Percentiles rank a stretch among this genome's conserved stretches.
phyloP scores from a whole-genome alignment of 2,888 invertebrate genomes.

The Notodonta dromedarius region DNA sequence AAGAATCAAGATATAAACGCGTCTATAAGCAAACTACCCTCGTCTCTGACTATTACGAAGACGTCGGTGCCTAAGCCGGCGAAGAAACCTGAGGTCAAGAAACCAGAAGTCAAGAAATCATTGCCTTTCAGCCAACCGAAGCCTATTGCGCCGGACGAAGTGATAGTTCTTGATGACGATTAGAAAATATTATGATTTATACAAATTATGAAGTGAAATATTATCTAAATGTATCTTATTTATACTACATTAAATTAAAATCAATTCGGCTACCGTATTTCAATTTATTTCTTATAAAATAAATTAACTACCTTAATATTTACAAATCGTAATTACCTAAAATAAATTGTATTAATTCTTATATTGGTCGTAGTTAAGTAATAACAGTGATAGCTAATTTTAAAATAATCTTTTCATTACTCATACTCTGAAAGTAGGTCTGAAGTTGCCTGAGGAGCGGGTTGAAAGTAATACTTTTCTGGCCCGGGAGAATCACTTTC shows the following conservation, averaged over 20 bases:
- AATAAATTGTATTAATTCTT: constrained; percentile 5
- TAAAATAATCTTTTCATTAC: neutral
- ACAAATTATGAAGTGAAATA: neutral
- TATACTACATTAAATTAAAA: constrained; percentile 28
- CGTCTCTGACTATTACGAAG: constrained; percentile 81
- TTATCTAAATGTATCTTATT: constrained; percentile 10
- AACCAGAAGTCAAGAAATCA: constrained; percentile 64
- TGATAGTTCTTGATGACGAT: constrained; percentile 79
- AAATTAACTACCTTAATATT: constrained; percentile 37
- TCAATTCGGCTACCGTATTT: constrained; percentile 24
- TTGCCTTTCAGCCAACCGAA: constrained; percentile 61
- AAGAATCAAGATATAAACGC: constrained; percentile 63
- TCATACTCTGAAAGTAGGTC: too few relatives aligned
- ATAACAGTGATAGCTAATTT: constrained; percentile 15
- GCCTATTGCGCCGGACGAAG: constrained; percentile 68
- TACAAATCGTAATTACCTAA: constrained; percentile 32
- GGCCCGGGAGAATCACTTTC: too few relatives aligned
- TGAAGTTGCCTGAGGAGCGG: too few relatives aligned
- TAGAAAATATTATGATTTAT: constrained; percentile 25
- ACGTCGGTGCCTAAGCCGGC: constrained; percentile 54
- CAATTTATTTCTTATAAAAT: constrained; percentile 48
- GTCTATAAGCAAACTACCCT: constrained; percentile 76
- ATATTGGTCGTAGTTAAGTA: constrained; percentile 6
- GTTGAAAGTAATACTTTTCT: too few relatives aligned
- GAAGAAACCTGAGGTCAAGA: constrained; percentile 67